Evolutionary conservation across 2,888 invertebrate genomes (phyloP).

Genomic region (Ametastegia equiseti): DNA sequence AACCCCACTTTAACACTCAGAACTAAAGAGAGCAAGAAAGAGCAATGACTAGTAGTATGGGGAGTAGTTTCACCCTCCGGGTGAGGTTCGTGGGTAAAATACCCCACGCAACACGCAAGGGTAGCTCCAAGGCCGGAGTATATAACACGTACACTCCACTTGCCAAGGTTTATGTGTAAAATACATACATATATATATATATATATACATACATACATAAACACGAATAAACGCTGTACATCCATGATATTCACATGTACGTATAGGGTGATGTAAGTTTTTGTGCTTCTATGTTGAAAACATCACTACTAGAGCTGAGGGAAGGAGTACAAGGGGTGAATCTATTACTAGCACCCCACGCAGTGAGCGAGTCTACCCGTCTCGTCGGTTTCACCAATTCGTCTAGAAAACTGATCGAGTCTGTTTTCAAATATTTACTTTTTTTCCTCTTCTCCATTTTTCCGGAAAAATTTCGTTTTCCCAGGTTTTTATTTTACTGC

Average conservation of each 20-base stretch:
- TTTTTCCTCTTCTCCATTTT: too few relatives aligned
- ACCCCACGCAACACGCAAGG: conserved; percentile 24
- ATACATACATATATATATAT: background rate
- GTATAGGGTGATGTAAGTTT: background rate
- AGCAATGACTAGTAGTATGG: too few relatives aligned
- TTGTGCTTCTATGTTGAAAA: too few relatives aligned
- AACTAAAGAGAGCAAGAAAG: background rate
- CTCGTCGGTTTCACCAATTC: background rate
- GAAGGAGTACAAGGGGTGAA: background rate
- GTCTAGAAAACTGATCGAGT: background rate
- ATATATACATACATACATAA: background rate
- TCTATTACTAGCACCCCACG: conserved; percentile 30
- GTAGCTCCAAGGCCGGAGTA: conserved; percentile 32
- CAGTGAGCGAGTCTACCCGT: background rate
- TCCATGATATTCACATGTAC: too few relatives aligned
- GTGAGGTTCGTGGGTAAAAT: background rate
- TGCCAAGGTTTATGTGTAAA: background rate
- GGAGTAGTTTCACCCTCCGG: background rate
- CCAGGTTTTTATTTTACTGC: too few relatives aligned
- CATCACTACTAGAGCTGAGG: too few relatives aligned
- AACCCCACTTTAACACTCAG: background rate
- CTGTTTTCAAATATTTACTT: too few relatives aligned
- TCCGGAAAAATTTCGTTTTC: too few relatives aligned
- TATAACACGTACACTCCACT: too few relatives aligned
- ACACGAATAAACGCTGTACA: background rate